Percentiles rank a stretch among this genome's conserved stretches.
Conservation (phyloP, 2,888 invertebrate species). For the Ophioninae sp. region DNA sequence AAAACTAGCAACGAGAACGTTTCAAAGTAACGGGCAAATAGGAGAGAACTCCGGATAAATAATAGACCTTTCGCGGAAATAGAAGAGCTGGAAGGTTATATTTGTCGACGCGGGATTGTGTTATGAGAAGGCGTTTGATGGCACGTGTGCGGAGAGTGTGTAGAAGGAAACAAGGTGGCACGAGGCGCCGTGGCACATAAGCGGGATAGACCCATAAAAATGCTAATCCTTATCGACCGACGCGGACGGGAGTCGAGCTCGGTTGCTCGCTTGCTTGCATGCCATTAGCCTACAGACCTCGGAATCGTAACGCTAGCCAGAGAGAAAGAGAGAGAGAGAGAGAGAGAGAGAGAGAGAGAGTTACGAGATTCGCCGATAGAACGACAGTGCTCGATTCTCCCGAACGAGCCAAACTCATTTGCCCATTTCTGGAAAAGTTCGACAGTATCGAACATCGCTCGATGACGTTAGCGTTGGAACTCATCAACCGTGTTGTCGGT, state of each 20-base stretch:
- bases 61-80: slow-evolving; percentile 49
- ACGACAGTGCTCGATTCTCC: slow-evolving; percentile 32
- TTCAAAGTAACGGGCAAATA: slow-evolving; percentile 40
- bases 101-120: slow-evolving; percentile 35
- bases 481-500: neutral
- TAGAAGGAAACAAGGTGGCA: slow-evolving; percentile 77
- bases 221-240: slow-evolving; percentile 81
- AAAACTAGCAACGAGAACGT: slow-evolving; percentile 37
- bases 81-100: slow-evolving; percentile 7
- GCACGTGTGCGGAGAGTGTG: slow-evolving; percentile 72
- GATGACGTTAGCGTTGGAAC: neutral
- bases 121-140: slow-evolving; percentile 63
- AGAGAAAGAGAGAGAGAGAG: too few species aligned
- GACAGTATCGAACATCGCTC: slow-evolving; percentile 1
- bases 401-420: slow-evolving; percentile 16
- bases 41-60: slow-evolving; percentile 42
- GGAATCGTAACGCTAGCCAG: slow-evolving; percentile 68
- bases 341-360: slow-evolving; percentile 2
- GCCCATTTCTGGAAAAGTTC: neutral
- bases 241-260: slow-evolving; percentile 68
- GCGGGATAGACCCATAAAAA: slow-evolving; percentile 81
- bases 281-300: slow-evolving; percentile 81
- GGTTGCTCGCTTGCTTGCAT: slow-evolving; percentile 75
- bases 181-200: slow-evolving; percentile 77
- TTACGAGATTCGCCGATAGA: slow-evolving; percentile 56